Base-by-base conservation (phyloP, 2,113 vertebrate species). In the Salvelinus alpinus region DNA sequence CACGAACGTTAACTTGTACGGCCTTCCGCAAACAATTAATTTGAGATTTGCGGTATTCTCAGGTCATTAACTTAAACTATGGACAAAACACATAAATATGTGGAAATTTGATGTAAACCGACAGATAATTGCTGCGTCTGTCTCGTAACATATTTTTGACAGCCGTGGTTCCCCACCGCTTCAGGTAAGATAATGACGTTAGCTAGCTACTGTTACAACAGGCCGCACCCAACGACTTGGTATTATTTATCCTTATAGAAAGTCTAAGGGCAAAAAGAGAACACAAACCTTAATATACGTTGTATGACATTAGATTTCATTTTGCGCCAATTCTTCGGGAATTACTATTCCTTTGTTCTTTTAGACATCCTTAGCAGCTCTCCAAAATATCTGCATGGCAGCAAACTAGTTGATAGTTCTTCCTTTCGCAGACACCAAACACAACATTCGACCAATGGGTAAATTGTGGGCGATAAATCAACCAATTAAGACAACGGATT, bases 371-470 rank as follows among this genome's bases (percentile, higher is more conserved):
- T 27, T 20, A 8, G 13, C 75, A 5, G 75, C 87, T 25, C 72
- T 47, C 38, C 85, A 78, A 73, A 84, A 76, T 90, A 90, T 91
- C 90, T 90, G 90, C 89, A 84, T 90, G 86, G 76, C 79, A 79
- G 57, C 2, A 31, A 29, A 27, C 29, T 76, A 6, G 81, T 82
- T 84, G 83, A 76, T 78, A 81, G 20, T 62, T 71, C 89, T 91
- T 90, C 90, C 79, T 83, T 13, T 73, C 79, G 29, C 38, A 20
- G 34, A n/a, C 8, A 13, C 25, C 71, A 29, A 74, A 0, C 59
- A 13, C 75, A 64, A 4, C 12, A 60, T 74, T 25, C 1, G 57
- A 77, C 88, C 90, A 91, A 92, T 90, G 48, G 80, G 31, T 67
- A 73, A 16, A 11, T 68, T 7, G 27, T 68, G 8, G 7, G 18